These are phyloP conservation scores for Alcis repandata DNA, from an alignment of 2,888 invertebrate species.

Conservation along the genomic window DNA sequence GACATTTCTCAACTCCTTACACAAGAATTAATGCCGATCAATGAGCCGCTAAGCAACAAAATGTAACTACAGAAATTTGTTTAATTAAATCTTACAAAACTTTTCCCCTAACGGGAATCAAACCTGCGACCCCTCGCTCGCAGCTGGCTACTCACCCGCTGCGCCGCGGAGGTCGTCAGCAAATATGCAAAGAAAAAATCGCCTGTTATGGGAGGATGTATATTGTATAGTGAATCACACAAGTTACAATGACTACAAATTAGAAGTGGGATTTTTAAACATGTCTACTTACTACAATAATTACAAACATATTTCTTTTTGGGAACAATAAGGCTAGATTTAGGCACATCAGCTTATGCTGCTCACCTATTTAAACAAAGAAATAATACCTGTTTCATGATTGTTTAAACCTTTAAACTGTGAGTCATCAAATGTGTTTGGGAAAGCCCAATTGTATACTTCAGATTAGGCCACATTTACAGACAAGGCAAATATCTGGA, in stretches of 20 bases:
- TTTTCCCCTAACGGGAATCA: slow-evolving; percentile 26
- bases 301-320: too few relatives aligned
- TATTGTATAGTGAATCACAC: slow-evolving; percentile 1
- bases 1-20: neutral
- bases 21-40: neutral
- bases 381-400: too few relatives aligned
- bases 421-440: neutral
- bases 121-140: slow-evolving; percentile 39
- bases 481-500: too few relatives aligned
- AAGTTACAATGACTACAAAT: neutral
- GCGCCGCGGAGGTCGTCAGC: slow-evolving; percentile 37
- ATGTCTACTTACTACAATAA: neutral
- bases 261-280: too few relatives aligned
- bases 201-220: slow-evolving; percentile 29
- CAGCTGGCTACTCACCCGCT: slow-evolving; percentile 38
- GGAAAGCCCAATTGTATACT: neutral
- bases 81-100: slow-evolving; percentile 12
- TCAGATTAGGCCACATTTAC: too few relatives aligned
- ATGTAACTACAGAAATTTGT: neutral
- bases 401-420: too few relatives aligned
- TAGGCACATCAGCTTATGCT: too few relatives aligned
- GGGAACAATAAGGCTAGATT: too few relatives aligned
- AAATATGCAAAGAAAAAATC: slow-evolving; percentile 40
- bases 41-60: neutral
- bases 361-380: too few relatives aligned